Evolutionary conservation across 2,888 invertebrate genomes (phyloP), one percentile per base, ranked within the genome.

Genomic region (Acheta domesticus): DNA sequence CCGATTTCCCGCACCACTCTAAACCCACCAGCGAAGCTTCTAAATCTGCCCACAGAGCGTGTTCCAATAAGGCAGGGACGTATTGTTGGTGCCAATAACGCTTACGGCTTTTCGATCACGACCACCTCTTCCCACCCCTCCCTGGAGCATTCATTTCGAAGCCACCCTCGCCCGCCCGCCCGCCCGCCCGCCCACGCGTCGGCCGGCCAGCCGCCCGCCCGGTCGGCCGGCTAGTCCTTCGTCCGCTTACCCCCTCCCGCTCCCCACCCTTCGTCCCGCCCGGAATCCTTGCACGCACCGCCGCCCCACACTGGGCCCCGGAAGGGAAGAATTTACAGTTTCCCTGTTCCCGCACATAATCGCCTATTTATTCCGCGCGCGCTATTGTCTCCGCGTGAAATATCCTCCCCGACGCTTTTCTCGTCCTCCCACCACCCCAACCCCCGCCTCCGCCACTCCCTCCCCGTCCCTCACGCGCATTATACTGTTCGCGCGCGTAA

Each of bases 321-420:
- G 14, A 62, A 62, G n/a, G 62, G 62, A 62, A 62, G 62, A 62
- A 62, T 62, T 62, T 62, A 62, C 62, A 62, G 62, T 62, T 62
- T 62, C 62, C 62, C 62, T 62, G 16, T 3, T 16, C 62, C 36
- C 62, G 62, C 62, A n/a, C 62, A 62, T 62, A 62, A 62, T 62
- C 62, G 62, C 62, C 62, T 62, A 62, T 62, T 62, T 62, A 62
- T 62, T 62, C 62, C 62, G 62, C 16, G 16, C 16, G 16, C 62
- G 62, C 62, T 62, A 62, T 62, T 62, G 62, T 62, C 62, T 62
- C 62, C n/a, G 62, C 62, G 62, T 62, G 62, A 62, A 62, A 62
- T 62, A 62, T 62, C n/a, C 62, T 62, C 36, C 36, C 36, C 36
- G 36, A 36, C 36, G 36, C 36, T 62, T 62, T 62, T 62, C 62